Evolutionary conservation across 2,888 invertebrate species (phyloP), one percentile per base, ranked within the genome.

Genomic region (Harpalus rubripes): DNA sequence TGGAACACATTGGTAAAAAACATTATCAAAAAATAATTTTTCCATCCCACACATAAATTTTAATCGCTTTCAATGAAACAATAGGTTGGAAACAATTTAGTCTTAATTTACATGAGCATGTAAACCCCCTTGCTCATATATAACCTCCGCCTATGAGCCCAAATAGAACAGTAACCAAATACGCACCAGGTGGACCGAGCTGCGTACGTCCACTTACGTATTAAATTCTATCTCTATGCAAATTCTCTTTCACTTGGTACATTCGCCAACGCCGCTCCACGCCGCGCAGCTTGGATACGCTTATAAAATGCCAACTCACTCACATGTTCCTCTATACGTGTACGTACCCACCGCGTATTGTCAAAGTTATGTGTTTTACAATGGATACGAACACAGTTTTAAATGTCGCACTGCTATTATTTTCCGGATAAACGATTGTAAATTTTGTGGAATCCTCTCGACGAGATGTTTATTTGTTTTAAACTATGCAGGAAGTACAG

Each of bases 211-310:
- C 61, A 80, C 80, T 80, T 80, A 63, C 80, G 80, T 80, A 80
- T 80, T 63, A 80, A 80, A 80, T 80, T 80, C 80, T 61, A 80
- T 80, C 63, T 80, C 63, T 80, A 80, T 80, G 80, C 63, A 80
- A 80, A 80, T 80, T 80, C 63, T 74, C 72, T 74, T 74, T 44
- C 72, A 74, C 72, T 74, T 41, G 68, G 0, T 63, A 12, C 63
- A 52, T 52, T 39, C 32, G 68, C 68, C n/a, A 26, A 22, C 63
- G 63, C 68, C 39, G 68, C 39, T 26, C 32, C 65, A 4, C 22
- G 3, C 22, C 22, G 22, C 22, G 22, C 22, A 22, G 15, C 68
- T 39, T 7, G 68, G 39, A 68, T 68, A 68, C 68, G 72, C 44
- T 74, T 74, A 44, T 74, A 74, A 74, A 74, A 74, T 74, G 72